A percentile compares a stretch with the other conserved stretches of the same genome.
These are phyloP conservation scores for Allobates femoralis DNA, from an alignment of 2,797 vertebrate species.

Conservation along the genomic window DNA sequence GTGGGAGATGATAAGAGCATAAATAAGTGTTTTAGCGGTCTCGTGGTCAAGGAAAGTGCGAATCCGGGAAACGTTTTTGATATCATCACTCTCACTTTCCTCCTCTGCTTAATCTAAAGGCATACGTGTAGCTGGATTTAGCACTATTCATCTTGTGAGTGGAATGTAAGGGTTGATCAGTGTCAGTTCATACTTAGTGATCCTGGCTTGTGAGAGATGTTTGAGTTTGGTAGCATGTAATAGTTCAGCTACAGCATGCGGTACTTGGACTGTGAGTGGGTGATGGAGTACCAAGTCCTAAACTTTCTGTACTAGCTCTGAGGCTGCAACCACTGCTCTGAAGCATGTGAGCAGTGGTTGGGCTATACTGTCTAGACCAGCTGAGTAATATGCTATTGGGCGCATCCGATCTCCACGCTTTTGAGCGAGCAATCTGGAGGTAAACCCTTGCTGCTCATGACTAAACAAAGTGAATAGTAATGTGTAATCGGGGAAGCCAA, in stretches of 20 bases:
- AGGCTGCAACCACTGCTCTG: not conserved
- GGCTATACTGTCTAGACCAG: not conserved
- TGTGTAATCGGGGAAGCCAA: not conserved
- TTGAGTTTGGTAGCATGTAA: not conserved
- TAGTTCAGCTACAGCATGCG: not conserved
- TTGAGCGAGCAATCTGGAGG: not conserved
- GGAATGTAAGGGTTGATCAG: not conserved
- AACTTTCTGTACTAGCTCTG: not conserved
- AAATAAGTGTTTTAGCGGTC: too few species aligned
- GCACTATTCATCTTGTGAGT: not conserved
- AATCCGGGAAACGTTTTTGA: too few species aligned
- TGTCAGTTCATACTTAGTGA: not conserved
- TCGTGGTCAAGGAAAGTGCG: too few species aligned
- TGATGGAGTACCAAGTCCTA: not conserved
- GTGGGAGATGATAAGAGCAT: too few species aligned
- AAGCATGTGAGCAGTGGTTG: not conserved
- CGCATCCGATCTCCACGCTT: not conserved
- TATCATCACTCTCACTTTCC: too few species aligned
- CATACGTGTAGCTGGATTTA: not conserved
- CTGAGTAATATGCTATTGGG: not conserved
- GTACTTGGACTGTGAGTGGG: too few species aligned
- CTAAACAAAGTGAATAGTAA: not conserved
- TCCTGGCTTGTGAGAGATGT: not conserved
- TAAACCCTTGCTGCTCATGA: not conserved
- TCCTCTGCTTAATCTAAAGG: too few species aligned